A percentile compares a stretch with the other conserved stretches of the same genome.
These are phyloP conservation scores for Heliothis virescens DNA, from an alignment of 1,140 invertebrate species.

Conservation along the genomic window DNA sequence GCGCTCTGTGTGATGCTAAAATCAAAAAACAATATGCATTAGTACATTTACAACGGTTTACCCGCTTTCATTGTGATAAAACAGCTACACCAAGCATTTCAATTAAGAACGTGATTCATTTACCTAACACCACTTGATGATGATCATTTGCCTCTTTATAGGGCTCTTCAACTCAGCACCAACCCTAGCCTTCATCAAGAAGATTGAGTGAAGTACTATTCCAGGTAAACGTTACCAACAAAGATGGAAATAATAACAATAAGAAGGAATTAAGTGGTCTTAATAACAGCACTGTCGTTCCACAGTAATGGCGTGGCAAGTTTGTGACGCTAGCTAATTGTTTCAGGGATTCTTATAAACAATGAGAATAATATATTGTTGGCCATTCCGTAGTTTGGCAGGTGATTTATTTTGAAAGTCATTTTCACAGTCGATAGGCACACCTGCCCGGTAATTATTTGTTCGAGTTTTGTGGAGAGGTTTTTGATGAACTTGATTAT, in stretches of 20 bases:
- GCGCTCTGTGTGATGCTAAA: too few relatives aligned
- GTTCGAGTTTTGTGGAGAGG: background rate
- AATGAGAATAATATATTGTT: constrained; percentile 21
- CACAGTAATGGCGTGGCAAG: constrained; percentile 13
- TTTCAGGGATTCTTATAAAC: constrained; percentile 21
- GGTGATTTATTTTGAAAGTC: background rate
- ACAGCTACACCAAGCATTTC: too few relatives aligned
- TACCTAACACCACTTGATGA: too few relatives aligned
- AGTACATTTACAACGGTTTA: too few relatives aligned
- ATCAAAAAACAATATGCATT: too few relatives aligned
- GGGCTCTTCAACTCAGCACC: background rate
- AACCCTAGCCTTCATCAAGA: constrained; percentile 13
- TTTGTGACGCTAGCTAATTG: constrained; percentile 31
- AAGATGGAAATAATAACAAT: constrained; percentile 48
- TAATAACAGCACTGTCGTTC: constrained; percentile 31
- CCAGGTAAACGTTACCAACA: constrained; percentile 41
- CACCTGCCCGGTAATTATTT: background rate
- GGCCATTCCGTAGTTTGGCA: background rate
- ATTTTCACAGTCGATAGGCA: background rate
- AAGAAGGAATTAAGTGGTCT: constrained; percentile 43
- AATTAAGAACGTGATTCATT: too few relatives aligned
- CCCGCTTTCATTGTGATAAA: too few relatives aligned
- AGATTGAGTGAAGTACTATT: constrained; percentile 44
- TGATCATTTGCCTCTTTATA: background rate
- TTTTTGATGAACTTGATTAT: too few relatives aligned